Conservation (phyloP, 2,797 vertebrate genomes). For the Pterois miles region DNA sequence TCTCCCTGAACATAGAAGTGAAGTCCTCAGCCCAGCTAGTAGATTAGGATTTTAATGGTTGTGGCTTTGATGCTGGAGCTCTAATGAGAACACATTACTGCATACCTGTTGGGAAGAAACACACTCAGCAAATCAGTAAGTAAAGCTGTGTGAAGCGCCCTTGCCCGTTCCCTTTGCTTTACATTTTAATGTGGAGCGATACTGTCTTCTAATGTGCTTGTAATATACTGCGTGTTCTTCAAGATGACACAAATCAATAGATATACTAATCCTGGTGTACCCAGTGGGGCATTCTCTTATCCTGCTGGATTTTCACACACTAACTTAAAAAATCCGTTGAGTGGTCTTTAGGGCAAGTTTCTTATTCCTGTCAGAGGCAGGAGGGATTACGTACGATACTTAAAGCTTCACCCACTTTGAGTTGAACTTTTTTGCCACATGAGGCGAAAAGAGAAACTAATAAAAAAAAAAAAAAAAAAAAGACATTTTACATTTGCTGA, state of each 20-base stretch:
- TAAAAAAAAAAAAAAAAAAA: constrained; percentile 31
- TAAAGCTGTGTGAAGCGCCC: constrained; percentile 68
- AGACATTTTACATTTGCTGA: constrained; percentile 52
- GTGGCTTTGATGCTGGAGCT: constrained; percentile 61
- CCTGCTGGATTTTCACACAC: constrained; percentile 80
- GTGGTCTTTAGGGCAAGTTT: constrained; percentile 77
- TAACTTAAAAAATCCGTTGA: constrained; percentile 77
- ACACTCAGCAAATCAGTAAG: constrained; percentile 69
- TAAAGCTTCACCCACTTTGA: constrained; percentile 70
- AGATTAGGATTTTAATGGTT: constrained; percentile 28
- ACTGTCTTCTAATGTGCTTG: constrained; percentile 78
- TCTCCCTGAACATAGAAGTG: background rate
- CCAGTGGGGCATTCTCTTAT: constrained; percentile 80
- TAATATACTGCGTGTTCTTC: constrained; percentile 79
- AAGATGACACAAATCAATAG: constrained; percentile 84
- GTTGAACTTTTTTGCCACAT: constrained; percentile 67
- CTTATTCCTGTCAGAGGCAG: constrained; percentile 76
- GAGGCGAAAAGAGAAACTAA: constrained; percentile 41
- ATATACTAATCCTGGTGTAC: constrained; percentile 82
- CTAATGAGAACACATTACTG: constrained; percentile 66
- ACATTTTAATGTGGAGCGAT: constrained; percentile 72
- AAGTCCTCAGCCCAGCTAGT: constrained; percentile 5
- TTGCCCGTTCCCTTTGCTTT: constrained; percentile 31
- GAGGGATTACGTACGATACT: constrained; percentile 79
- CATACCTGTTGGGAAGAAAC: constrained; percentile 68